These are phyloP conservation scores for Lasioglossum villosulum DNA, from an alignment of 2,888 invertebrate genomes.

Conservation along the genomic window DNA sequence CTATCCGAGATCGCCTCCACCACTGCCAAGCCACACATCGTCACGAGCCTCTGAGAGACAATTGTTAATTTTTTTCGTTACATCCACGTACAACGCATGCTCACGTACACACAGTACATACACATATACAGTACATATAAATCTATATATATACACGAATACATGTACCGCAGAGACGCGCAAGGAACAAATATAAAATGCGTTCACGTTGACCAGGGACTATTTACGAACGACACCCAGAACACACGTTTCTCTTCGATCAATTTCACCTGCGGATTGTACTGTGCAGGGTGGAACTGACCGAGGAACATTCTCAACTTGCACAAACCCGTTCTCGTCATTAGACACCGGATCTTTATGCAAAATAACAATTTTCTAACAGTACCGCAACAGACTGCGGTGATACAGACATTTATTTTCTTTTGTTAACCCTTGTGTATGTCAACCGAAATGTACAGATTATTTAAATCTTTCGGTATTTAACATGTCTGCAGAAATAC, in stretches of 20 bases:
- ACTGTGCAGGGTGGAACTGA: constrained; percentile 1
- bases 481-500: too few species aligned
- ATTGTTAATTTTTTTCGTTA: constrained; percentile 61
- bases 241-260: constrained; percentile 14
- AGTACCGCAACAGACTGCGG: too few species aligned
- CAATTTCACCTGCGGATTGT: constrained; percentile 22
- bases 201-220: constrained; percentile 56
- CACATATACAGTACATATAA: constrained; percentile 24
- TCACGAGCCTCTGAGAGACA: constrained; percentile 83
- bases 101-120: constrained; percentile 30
- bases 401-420: too few species aligned
- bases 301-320: background rate
- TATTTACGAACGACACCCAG: constrained; percentile 25
- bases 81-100: constrained; percentile 51
- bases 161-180: constrained; percentile 34
- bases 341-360: too few species aligned
- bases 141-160: constrained; percentile 30
- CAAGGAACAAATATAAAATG: constrained; percentile 38
- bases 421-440: too few species aligned
- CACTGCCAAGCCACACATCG: constrained; percentile 92
- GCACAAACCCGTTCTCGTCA: background rate
- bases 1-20: constrained; percentile 95
- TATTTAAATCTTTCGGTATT: too few species aligned
- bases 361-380: too few species aligned
- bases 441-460: too few species aligned